Evolutionary conservation across 2,888 invertebrate species (phyloP).

Genomic region (Gari tellinella): DNA sequence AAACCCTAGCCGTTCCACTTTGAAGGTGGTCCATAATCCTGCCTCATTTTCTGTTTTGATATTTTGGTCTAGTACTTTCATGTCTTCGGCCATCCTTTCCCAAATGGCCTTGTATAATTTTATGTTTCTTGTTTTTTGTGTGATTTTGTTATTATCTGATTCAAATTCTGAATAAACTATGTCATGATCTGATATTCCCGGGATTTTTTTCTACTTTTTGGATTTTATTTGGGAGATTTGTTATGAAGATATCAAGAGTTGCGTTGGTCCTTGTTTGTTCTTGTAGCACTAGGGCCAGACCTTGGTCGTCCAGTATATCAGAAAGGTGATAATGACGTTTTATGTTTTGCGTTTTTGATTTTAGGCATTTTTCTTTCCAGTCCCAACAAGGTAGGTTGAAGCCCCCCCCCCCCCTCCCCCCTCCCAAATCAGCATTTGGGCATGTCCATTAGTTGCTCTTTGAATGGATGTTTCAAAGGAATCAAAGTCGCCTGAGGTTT

Average conservation of each 20-base stretch:
- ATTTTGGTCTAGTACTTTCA: neutral
- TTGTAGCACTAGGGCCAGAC: conserved; percentile 40
- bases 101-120: conserved; percentile 10
- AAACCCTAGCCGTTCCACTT: neutral
- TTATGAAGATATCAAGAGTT: conserved; percentile 47
- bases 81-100: conserved; percentile 10
- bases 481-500: conserved; percentile 7
- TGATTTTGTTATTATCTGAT: neutral
- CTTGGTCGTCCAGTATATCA: conserved; percentile 29
- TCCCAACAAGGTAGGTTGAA: no score
- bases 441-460: neutral
- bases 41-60: neutral
- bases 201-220: conserved; percentile 15
- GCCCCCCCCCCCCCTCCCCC: no score
- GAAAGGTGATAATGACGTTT: no score
- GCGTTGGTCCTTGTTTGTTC: conserved; percentile 39
- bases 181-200: conserved; percentile 20
- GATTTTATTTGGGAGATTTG: conserved; percentile 30
- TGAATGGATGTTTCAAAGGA: no score
- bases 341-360: no score
- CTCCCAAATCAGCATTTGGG: conserved; percentile 1
- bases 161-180: conserved; percentile 12
- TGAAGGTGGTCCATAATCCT: no score
- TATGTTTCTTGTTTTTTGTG: conserved; percentile 14
- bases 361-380: no score